These are phyloP conservation scores for Procambarus virginalis DNA, from an alignment of 1,140 invertebrate species.

Conservation along the genomic window DNA sequence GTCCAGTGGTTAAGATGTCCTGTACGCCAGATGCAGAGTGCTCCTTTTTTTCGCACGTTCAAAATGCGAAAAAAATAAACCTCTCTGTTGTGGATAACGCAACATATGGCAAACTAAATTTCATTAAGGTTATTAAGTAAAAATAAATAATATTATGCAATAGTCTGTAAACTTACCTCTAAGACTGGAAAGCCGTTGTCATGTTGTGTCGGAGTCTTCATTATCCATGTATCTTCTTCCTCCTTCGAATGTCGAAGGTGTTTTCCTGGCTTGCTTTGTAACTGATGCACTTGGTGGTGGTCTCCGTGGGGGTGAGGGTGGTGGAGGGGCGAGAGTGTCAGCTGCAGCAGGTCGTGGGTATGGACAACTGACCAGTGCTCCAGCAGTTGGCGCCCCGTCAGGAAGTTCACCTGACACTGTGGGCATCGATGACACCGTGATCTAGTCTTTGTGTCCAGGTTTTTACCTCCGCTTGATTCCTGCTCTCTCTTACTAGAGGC, in stretches of 20 bases:
- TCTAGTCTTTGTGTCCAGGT: background rate
- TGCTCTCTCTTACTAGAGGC: background rate
- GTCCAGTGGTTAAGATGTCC: too few species aligned
- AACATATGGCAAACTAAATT: too few species aligned
- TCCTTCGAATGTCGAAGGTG: background rate
- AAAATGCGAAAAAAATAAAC: too few species aligned
- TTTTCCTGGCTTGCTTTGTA: background rate
- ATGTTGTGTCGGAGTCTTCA: background rate
- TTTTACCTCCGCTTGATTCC: background rate
- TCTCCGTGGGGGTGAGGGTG: background rate
- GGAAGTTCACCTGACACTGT: constrained; percentile 46
- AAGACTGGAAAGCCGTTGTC: background rate
- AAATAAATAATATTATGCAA: too few species aligned
- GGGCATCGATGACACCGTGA: constrained; percentile 31
- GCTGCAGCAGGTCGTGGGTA: constrained; percentile 30
- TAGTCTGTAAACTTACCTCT: background rate
- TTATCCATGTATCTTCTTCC: background rate
- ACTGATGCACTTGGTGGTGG: background rate
- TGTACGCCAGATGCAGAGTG: too few species aligned
- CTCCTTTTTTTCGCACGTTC: too few species aligned
- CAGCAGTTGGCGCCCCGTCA: constrained; percentile 25
- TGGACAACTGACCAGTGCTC: constrained; percentile 52
- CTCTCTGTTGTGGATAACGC: too few species aligned
- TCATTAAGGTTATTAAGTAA: too few species aligned
- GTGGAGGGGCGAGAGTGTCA: constrained; percentile 19